These are phyloP conservation scores for Rhynchophorus ferrugineus DNA, from an alignment of 1,140 invertebrate genomes.

Conservation along the genomic window DNA sequence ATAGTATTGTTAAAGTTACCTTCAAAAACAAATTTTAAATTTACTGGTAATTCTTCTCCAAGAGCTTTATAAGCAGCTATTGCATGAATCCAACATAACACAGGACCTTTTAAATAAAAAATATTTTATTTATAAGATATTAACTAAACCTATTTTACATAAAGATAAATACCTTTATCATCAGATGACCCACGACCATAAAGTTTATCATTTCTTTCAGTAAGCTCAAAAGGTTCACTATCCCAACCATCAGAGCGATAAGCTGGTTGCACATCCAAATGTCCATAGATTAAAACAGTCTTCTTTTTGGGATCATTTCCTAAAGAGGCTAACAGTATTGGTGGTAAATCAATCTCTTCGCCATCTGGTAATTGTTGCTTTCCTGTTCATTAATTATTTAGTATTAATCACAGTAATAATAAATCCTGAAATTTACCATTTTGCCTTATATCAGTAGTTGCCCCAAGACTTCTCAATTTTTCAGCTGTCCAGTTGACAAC, in stretches of 20 bases:
- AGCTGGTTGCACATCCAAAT: conserved; percentile 97
- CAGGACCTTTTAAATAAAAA: conserved; percentile 47
- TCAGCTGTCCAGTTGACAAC: conserved; percentile 77
- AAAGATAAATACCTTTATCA: conserved; percentile 64
- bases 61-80: conserved; percentile 79
- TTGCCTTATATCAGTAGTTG: conserved; percentile 66
- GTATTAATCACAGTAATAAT: background rate
- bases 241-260: conserved; percentile 88
- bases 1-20: conserved; percentile 42
- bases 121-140: background rate
- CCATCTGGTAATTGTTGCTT: conserved; percentile 68
- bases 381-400: conserved; percentile 2
- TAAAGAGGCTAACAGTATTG: conserved; percentile 76
- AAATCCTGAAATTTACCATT: conserved; percentile 49
- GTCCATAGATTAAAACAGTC: conserved; percentile 92
- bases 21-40: conserved; percentile 96
- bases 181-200: conserved; percentile 82
- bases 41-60: conserved; percentile 71
- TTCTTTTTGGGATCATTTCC: conserved; percentile 82
- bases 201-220: conserved; percentile 83
- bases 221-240: conserved; percentile 87
- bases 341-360: conserved; percentile 69
- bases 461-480: conserved; percentile 69
- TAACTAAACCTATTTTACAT: background rate
- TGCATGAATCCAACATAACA: conserved; percentile 90